phyloP scores from a whole-genome alignment of 2,113 vertebrate genomes.

The Sterrhoptilus dennistouni region DNA sequence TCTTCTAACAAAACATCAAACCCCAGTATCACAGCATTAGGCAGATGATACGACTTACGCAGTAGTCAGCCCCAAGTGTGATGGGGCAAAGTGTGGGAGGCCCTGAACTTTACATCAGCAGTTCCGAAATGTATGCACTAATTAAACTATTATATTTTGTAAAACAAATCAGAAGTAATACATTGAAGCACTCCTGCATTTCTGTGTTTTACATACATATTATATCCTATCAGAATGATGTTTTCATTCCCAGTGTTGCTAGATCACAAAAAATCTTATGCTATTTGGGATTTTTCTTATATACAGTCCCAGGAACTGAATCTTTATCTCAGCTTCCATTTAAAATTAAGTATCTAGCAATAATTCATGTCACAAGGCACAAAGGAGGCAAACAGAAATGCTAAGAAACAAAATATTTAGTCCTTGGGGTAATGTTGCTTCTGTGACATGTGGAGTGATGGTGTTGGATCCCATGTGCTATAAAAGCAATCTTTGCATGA shows the following conservation, averaged over 20 bases:
- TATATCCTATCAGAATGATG: background rate
- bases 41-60: fast-evolving
- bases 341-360: background rate
- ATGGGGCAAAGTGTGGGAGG: background rate
- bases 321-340: background rate
- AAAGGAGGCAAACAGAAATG: background rate
- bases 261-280: background rate
- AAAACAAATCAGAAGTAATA: background rate
- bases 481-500: background rate
- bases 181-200: background rate
- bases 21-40: background rate
- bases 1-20: background rate
- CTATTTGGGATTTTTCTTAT: background rate
- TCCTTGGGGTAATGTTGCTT: background rate
- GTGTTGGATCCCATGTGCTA: background rate
- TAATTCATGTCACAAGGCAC: background rate
- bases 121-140: background rate
- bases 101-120: background rate
- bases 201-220: background rate
- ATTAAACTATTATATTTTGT: background rate
- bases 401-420: background rate
- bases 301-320: background rate
- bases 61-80: fast-evolving
- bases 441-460: background rate
- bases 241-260: background rate